Percentiles rank a stretch among this genome's conserved stretches.
These are phyloP conservation scores for Ornithoptera alexandrae DNA, from an alignment of 2,888 invertebrate species.

Conservation along the genomic window DNA sequence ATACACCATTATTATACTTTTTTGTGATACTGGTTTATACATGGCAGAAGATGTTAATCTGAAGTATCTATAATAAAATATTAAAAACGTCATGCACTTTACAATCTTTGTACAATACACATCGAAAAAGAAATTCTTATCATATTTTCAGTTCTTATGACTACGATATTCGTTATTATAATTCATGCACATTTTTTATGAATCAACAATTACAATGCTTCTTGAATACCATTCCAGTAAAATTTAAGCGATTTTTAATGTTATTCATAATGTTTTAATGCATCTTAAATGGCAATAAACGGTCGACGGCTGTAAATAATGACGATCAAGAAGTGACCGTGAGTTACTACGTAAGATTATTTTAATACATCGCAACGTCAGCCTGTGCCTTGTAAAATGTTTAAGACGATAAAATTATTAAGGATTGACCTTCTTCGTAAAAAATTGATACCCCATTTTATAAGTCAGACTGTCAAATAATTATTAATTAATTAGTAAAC, in stretches of 20 bases:
- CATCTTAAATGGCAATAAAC: conserved; percentile 23
- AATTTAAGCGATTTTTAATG: conserved; percentile 15
- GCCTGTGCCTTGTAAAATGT: conserved; percentile 7
- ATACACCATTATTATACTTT: too few species aligned
- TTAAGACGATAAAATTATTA: conserved; percentile 24
- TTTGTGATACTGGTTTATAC: too few species aligned
- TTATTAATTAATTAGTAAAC: too few species aligned
- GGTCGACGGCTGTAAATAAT: conserved; percentile 16
- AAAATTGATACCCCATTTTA: background rate
- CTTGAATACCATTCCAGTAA: background rate
- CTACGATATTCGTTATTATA: too few species aligned
- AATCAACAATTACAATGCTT: too few species aligned
- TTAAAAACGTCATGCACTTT: too few species aligned
- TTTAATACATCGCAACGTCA: conserved; percentile 22
- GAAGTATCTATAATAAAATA: too few species aligned
- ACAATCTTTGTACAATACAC: too few species aligned
- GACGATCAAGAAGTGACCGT: conserved; percentile 16
- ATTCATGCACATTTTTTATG: too few species aligned
- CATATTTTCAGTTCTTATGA: too few species aligned
- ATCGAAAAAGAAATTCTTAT: too few species aligned
- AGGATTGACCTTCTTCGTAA: conserved; percentile 23
- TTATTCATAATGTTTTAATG: conserved; percentile 11
- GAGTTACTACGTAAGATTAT: conserved; percentile 20
- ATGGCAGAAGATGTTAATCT: too few species aligned
- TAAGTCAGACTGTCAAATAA: background rate